Evolutionary conservation across 2,888 invertebrate genomes (phyloP).

Genomic region (Choreutis nemorana): DNA sequence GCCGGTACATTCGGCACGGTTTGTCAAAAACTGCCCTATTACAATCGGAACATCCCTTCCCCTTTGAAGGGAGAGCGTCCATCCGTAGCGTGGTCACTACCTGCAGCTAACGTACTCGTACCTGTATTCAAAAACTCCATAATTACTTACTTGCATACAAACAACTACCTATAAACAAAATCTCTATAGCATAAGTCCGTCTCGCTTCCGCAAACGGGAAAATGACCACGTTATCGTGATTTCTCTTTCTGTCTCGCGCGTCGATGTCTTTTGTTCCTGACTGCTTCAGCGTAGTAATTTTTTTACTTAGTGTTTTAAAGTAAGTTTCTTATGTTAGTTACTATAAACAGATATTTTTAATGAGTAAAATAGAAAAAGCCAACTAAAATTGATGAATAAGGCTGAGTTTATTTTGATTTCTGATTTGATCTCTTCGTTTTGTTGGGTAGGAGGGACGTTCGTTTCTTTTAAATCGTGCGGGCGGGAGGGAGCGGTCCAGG

Average conservation of each 20-base stretch:
- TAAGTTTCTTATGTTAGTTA: no score
- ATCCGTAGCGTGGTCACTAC: conserved; percentile 50
- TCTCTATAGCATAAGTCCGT: conserved; percentile 30
- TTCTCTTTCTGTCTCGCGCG: conserved; percentile 35
- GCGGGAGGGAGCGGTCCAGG: conserved; percentile 21
- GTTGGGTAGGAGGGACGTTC: conserved; percentile 17
- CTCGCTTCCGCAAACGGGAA: conserved; percentile 36
- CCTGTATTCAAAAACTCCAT: conserved; percentile 51
- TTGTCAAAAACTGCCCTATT: conserved; percentile 34
- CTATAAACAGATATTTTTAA: no score
- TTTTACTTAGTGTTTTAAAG: no score
- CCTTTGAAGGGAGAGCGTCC: conserved; percentile 46
- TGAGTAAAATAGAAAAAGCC: no score
- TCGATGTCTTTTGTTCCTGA: conserved; percentile 57
- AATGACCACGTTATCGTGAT: conserved; percentile 21
- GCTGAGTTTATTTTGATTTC: no score
- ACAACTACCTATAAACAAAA: conserved; percentile 38
- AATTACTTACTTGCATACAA: conserved; percentile 41
- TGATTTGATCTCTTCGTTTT: conserved; percentile 1
- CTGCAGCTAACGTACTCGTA: conserved; percentile 26
- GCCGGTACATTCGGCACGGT: conserved; percentile 27
- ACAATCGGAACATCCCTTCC: conserved; percentile 39
- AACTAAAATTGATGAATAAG: no score
- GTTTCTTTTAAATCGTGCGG: conserved; percentile 44
- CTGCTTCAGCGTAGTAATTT: no score